Evolutionary conservation across 2,797 vertebrate species (phyloP), one percentile per base, ranked within the genome.

Genomic region (Chelon labrosus): DNA sequence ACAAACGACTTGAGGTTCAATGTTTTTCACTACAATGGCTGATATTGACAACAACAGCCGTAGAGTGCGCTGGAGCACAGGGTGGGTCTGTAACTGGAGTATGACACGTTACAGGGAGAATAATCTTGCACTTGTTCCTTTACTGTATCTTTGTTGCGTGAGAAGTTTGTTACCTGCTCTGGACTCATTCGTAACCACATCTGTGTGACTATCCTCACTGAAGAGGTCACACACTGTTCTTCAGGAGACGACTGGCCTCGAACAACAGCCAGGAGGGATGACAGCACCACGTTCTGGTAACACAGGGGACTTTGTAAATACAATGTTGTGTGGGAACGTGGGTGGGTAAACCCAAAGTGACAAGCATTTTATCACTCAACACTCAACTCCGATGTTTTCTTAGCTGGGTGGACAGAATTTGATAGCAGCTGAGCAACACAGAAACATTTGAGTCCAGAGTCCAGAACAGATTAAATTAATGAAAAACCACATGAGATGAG

Each of bases 21-120:
- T 35, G 51, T 67, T 88, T 84, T 94, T 96, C 70, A 96, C 92
- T 65, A 96, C 90, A 73, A 91, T 58, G 17, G 95, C 93, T 64
- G 95, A 86, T 41, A 97, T 84, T 5, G 91, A 93, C 83, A 98
- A 86, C 61, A 97, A 92, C 70, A 95, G 91, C 79, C 93, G 92
- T 66, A 97, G 73, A 3, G 93, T 96, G 63, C 84, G 77, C 69
- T 95, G 96, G 66, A 97, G 91, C 55, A 79, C 80, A 17, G 91
- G 88, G 31, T 96, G 93, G 50, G 56, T 85, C 78, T 84, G 92
- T 42, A 97, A 90, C 97, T 99, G 86, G 3, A 75, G 60, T 7
- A 1, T 12, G n/a, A 55, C 1, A 50, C 9, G 60, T 63, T 2
- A 58, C 22, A 19, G 37, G 25, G 35, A 44, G 10, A 7, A 47